Evolutionary conservation across 2,888 invertebrate genomes (phyloP).

Genomic region (Smittia sp.): DNA sequence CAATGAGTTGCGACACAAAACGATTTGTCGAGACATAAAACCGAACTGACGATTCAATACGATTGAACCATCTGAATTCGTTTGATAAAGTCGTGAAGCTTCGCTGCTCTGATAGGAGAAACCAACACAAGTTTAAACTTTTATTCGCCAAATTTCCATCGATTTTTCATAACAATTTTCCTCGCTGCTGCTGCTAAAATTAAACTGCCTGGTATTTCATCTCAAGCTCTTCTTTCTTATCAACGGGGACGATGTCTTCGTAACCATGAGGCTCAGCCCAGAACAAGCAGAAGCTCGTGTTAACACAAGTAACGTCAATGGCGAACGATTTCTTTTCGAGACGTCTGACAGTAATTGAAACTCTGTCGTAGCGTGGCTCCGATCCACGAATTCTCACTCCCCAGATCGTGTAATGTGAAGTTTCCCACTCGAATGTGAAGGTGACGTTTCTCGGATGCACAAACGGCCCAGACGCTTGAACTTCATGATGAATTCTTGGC

Average conservation of each 20-base stretch:
- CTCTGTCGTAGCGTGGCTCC: background rate
- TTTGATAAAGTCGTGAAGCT: too few species aligned
- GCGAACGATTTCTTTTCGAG: background rate
- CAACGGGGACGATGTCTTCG: background rate
- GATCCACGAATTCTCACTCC: constrained; percentile 10
- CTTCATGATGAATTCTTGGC: constrained; percentile 13
- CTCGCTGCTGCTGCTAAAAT: too few species aligned
- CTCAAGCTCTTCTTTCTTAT: background rate
- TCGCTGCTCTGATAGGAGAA: too few species aligned
- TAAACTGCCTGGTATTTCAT: background rate
- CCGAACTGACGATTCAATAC: too few species aligned
- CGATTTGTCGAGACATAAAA: too few species aligned
- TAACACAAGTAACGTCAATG: background rate
- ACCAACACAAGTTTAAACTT: too few species aligned
- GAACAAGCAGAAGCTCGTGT: background rate
- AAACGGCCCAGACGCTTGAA: constrained; percentile 11
- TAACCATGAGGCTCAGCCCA: constrained; percentile 14
- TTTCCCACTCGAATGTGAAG: background rate
- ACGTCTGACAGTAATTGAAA: background rate
- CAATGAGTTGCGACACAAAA: too few species aligned
- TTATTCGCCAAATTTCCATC: too few species aligned
- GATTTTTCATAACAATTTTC: too few species aligned
- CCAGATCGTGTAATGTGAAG: background rate
- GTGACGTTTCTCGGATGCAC: background rate
- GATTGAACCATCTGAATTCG: too few species aligned